A percentile compares a stretch with the other conserved stretches of the same genome.
These are phyloP conservation scores for Lepidocyrtinus sp. DNA, from an alignment of 2,888 invertebrate genomes.

Conservation along the genomic window DNA sequence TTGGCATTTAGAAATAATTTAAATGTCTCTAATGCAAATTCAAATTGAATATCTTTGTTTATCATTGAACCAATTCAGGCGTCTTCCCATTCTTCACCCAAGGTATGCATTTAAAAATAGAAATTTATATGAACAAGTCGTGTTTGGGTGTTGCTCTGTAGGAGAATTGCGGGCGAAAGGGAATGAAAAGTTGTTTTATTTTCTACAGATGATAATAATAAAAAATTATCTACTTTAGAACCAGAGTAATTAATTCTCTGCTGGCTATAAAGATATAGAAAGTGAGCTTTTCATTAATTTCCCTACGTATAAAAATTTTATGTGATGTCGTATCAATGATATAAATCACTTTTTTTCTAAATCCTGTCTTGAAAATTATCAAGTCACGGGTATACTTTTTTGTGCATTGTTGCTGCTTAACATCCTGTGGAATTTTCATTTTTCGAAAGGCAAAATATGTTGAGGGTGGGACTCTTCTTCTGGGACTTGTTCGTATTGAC, in stretches of 20 bases:
- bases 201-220: neutral
- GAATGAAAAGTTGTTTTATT: neutral
- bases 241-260: conserved; percentile 44
- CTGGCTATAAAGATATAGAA: conserved; percentile 46
- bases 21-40: neutral
- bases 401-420: neutral
- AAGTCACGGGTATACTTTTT: neutral
- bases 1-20: neutral
- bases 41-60: neutral
- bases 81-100: neutral
- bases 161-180: neutral
- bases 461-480: neutral
- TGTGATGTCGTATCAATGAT: conserved; percentile 23
- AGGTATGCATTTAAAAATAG: neutral
- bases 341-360: conserved; percentile 45
- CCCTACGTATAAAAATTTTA: neutral
- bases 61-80: neutral
- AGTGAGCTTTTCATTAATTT: no score
- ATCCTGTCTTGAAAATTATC: conserved; percentile 28
- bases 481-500: neutral
- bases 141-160: neutral
- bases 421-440: neutral
- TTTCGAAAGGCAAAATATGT: neutral
- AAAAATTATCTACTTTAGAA: conserved; percentile 39
- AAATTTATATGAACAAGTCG: neutral